Conservation (phyloP, 2,113 vertebrate genomes). For the Phalacrocorax aristotelis region DNA sequence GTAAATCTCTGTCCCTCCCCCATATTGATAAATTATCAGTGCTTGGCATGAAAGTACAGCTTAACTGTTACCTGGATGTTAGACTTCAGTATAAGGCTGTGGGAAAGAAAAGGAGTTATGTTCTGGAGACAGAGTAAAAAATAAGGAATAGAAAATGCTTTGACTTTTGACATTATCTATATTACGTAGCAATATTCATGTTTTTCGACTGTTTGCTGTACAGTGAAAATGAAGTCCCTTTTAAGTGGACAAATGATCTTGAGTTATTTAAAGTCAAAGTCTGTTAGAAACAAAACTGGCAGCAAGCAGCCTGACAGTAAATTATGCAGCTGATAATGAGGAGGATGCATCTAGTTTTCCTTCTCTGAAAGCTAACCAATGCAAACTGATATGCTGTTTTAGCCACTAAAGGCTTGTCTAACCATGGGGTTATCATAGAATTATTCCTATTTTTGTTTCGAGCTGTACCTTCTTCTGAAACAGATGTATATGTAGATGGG, state of each 20-base stretch:
- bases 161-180: not conserved
- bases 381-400: not conserved
- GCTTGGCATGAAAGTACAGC: not conserved
- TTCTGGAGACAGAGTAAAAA: not conserved
- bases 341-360: not conserved
- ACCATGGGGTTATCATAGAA: not conserved
- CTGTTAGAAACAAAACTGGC: not conserved
- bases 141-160: not conserved
- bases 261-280: conserved; percentile 22
- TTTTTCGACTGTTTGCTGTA: not conserved
- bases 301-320: not conserved
- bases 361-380: not conserved
- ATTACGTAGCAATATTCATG: not conserved
- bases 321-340: not conserved
- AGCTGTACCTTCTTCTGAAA: not conserved
- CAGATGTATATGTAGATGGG: not conserved
- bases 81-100: not conserved
- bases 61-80: not conserved
- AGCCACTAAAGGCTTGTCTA: not conserved
- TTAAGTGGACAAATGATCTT: not conserved
- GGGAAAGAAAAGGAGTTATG: not conserved
- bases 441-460: not conserved
- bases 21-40: not conserved
- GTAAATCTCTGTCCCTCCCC: not conserved
- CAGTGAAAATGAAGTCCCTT: not conserved